These are phyloP conservation scores for Ariolimax columbianus DNA, from an alignment of 2,888 invertebrate genomes.

Conservation along the genomic window DNA sequence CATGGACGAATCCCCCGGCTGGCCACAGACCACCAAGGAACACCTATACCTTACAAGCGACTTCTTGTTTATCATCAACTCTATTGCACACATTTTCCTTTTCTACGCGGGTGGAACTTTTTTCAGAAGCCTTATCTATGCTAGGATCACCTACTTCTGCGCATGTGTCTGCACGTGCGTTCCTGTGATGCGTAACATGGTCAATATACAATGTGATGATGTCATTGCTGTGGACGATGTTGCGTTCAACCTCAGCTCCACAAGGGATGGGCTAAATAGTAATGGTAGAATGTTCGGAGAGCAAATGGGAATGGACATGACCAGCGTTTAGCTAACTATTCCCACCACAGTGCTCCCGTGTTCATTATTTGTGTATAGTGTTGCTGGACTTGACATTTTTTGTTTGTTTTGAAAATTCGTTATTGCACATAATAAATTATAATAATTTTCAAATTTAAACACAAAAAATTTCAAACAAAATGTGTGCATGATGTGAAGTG, in stretches of 20 bases:
- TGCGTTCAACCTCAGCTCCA: slow-evolving; percentile 35
- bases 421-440: too few species aligned
- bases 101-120: slow-evolving; percentile 43
- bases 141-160: slow-evolving; percentile 35
- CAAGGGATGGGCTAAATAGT: slow-evolving; percentile 33
- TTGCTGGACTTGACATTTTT: too few species aligned
- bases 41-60: slow-evolving; percentile 34
- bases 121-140: slow-evolving; percentile 41
- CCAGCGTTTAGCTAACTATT: not conserved
- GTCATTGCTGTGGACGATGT: slow-evolving; percentile 36
- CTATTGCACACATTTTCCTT: slow-evolving; percentile 43
- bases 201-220: slow-evolving; percentile 29
- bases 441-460: too few species aligned
- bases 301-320: slow-evolving; percentile 4
- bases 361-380: too few species aligned
- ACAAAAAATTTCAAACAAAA: too few species aligned
- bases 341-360: too few species aligned
- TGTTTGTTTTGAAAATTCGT: too few species aligned
- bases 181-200: not conserved
- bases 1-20: slow-evolving; percentile 44
- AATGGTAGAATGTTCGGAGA: not conserved
- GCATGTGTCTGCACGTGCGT: slow-evolving; percentile 28
- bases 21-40: slow-evolving; percentile 39
- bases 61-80: slow-evolving; percentile 45
- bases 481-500: too few species aligned